Percentiles rank a stretch among this genome's conserved stretches.
Conservation (phyloP, 2,797 vertebrate species). For the Labeo calbasu region DNA sequence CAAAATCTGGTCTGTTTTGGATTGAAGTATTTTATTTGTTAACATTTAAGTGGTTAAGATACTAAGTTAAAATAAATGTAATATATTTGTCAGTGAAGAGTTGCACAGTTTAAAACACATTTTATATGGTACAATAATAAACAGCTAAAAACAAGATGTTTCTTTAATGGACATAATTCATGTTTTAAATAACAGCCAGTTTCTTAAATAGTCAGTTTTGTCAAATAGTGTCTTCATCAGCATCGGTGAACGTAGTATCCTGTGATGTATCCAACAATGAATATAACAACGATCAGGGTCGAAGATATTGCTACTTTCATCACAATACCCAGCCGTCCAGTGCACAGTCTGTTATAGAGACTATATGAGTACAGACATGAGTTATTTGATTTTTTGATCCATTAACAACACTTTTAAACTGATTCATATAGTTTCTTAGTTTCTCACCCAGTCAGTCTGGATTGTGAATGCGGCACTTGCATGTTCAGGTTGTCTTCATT, state of each 20-base stretch:
- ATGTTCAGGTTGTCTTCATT: slow-evolving; percentile 80
- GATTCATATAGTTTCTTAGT: neutral
- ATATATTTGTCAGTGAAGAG: neutral
- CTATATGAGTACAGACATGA: slow-evolving; percentile 62
- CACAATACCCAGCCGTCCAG: slow-evolving; percentile 70
- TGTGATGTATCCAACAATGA: slow-evolving; percentile 80
- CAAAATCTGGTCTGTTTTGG: neutral
- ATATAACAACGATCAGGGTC: slow-evolving; percentile 76
- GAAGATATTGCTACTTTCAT: slow-evolving; percentile 76
- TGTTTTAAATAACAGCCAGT: neutral
- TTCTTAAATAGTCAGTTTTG: neutral
- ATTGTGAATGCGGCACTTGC: slow-evolving; percentile 63
- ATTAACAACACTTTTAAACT: neutral
- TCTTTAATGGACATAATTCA: neutral
- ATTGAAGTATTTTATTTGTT: neutral
- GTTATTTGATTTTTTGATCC: neutral
- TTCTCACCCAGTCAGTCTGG: slow-evolving; percentile 72
- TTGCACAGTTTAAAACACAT: neutral
- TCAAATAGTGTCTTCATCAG: slow-evolving; percentile 51
- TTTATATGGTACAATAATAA: neutral
- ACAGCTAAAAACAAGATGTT: neutral
- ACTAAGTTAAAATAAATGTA: neutral
- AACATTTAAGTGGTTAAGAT: neutral
- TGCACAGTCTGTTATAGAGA: slow-evolving; percentile 74
- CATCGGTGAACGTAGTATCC: slow-evolving; percentile 83